Percentiles rank a stretch among this genome's conserved stretches.
Conservation (phyloP, 2,888 invertebrate species). For the Fissipunctia ypsillon region DNA sequence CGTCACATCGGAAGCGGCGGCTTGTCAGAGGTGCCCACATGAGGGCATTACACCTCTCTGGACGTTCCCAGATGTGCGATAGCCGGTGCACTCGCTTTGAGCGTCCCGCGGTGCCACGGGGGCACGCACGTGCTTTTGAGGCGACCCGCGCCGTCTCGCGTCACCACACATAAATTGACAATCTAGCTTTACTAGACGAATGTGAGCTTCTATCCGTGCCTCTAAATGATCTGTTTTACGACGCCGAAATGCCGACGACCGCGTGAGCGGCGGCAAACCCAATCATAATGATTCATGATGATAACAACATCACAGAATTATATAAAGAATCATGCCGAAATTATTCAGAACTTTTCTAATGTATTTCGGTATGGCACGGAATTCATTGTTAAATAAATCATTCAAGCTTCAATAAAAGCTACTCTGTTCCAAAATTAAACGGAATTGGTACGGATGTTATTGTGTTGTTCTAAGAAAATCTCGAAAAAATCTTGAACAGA, state of each 20-base stretch:
- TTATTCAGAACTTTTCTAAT: constrained; percentile 17
- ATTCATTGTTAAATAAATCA: neutral
- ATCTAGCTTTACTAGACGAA: constrained; percentile 78
- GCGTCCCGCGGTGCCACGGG: constrained; percentile 79
- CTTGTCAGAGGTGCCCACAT: constrained; percentile 87
- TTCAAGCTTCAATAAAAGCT: neutral
- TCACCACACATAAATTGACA: constrained; percentile 86
- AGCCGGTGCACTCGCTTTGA: constrained; percentile 80
- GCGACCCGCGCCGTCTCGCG: constrained; percentile 82
- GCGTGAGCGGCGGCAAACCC: constrained; percentile 40
- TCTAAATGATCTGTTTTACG: constrained; percentile 71
- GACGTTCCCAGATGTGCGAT: constrained; percentile 82
- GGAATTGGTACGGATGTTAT: neutral
- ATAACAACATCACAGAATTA: constrained; percentile 28
- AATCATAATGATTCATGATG: constrained; percentile 51
- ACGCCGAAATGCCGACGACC: constrained; percentile 67
- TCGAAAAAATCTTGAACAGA: neutral
- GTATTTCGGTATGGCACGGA: constrained; percentile 1
- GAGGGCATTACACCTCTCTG: constrained; percentile 86
- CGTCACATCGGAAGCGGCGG: constrained; percentile 82
- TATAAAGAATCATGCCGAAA: constrained; percentile 32
- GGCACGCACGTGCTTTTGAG: constrained; percentile 88
- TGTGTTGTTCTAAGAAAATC: neutral
- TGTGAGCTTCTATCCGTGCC: constrained; percentile 69
- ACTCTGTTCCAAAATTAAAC: neutral